Base-by-base conservation (phyloP, 2,113 vertebrate genomes). In the Nyctereutes procyonoides region DNA sequence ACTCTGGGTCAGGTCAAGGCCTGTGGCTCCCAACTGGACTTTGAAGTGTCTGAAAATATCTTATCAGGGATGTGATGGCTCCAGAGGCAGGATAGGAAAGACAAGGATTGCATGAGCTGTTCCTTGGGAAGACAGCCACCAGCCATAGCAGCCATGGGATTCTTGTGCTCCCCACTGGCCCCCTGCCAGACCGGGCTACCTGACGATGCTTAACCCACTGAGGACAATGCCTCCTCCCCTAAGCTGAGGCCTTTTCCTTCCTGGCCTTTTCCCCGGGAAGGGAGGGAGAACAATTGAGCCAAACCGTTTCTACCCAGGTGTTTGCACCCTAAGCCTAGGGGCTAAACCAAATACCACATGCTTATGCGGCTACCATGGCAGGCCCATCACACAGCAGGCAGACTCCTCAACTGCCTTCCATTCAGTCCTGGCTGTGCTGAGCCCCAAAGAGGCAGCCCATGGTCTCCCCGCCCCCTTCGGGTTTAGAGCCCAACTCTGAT, bases 271-370 rank as follows among this genome's bases (percentile, higher is more conserved):
- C 94, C 94, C 98, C 87, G 60, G 92, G 77, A 83, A 86, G 65
- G 73, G 80, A 91, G 58, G 65, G 53, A 98, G 80, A 98, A 98
- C 97, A 98, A 98, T 98, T 28, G 85, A 96, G 77, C 65, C 77
- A 77, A 53, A 89, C 38, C 63, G 0, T 87, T 95, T 88, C 32
- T 55, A 82, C 38, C 89, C 81, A 97, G 94, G 82, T 97, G 85
- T 94, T 91, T 87, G 85, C 13, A 1, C 69, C 58, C 51, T 56
- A 20, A 86, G 43, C 69, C 12, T n/a, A 16, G 63, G 35, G 55
- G 63, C 69, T 98, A 96, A 98, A 93, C 48, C 53, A 65, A 90
- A 98, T 71, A 87, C 90, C 97, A 98, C 82, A 93, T 97, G 97
- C 96, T 93, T 63, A n/a, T 95, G 92, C 11, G 14, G 94, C 94